A percentile compares a stretch with the other conserved stretches of the same genome.
phyloP scores from a whole-genome alignment of 2,113 vertebrate genomes.

The Upupa epops region DNA sequence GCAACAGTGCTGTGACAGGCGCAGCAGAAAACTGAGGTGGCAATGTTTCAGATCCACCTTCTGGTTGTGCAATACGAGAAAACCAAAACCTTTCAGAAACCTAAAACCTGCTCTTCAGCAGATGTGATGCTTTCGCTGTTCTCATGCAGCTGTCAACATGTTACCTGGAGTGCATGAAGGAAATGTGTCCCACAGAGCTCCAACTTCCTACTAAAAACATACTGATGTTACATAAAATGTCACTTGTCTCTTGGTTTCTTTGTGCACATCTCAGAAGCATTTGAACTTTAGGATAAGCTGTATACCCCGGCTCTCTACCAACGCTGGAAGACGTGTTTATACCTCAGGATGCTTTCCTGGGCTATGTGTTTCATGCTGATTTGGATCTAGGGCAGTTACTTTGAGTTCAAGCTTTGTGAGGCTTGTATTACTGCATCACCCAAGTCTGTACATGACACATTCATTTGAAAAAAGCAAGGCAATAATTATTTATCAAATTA shows the following conservation, averaged over 20 bases:
- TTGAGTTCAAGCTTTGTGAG: background rate
- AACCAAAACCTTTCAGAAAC: background rate
- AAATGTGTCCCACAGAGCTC: background rate
- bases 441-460: background rate
- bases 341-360: background rate
- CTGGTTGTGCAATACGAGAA: background rate
- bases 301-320: background rate
- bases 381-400: background rate
- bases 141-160: background rate
- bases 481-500: background rate
- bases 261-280: background rate
- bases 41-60: slow-evolving; percentile 1
- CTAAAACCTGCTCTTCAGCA: background rate
- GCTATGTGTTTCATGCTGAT: background rate
- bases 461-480: background rate
- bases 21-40: background rate
- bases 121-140: background rate
- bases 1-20: background rate
- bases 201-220: background rate
- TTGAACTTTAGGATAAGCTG: background rate
- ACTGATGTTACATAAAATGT: background rate
- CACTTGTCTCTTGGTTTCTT: background rate
- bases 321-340: background rate
- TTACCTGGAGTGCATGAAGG: background rate
- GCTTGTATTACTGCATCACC: background rate